Percentiles rank a stretch among this genome's conserved stretches.
Evolutionary conservation across 2,888 invertebrate genomes (phyloP).

Genomic region (Gibbula magus): DNA sequence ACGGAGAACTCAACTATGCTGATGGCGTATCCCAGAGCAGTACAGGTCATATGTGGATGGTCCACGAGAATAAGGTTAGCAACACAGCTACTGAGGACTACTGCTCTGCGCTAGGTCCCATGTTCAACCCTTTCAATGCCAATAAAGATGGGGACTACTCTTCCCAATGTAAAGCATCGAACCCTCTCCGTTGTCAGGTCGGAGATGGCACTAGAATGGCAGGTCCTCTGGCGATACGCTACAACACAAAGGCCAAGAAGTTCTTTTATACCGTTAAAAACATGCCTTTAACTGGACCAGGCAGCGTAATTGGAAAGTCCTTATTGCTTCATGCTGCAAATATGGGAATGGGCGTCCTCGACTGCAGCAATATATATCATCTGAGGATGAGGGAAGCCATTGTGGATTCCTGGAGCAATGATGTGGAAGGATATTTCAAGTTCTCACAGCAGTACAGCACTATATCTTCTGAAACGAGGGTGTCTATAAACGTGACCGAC

Average conservation of each 20-base stretch:
- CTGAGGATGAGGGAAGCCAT: slow-evolving; percentile 41
- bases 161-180: slow-evolving; percentile 70
- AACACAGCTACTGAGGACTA: slow-evolving; percentile 76
- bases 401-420: slow-evolving; percentile 32
- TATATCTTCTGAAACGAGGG: slow-evolving; percentile 36
- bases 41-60: slow-evolving; percentile 83
- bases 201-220: slow-evolving; percentile 82
- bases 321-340: slow-evolving; percentile 91
- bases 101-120: slow-evolving; percentile 81
- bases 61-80: slow-evolving; percentile 78
- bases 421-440: slow-evolving; percentile 40
- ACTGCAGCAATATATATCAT: slow-evolving; percentile 81
- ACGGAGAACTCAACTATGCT: slow-evolving; percentile 90
- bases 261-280: slow-evolving; percentile 84
- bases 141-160: slow-evolving; percentile 49
- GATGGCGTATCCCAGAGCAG: slow-evolving; percentile 82
- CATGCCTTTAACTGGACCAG: slow-evolving; percentile 85
- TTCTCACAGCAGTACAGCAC: slow-evolving; percentile 43
- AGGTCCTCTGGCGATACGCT: slow-evolving; percentile 65
- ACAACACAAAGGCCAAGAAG: not conserved
- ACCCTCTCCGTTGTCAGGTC: slow-evolving; percentile 91
- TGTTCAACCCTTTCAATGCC: slow-evolving; percentile 87
- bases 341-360: slow-evolving; percentile 84
- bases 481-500: slow-evolving; percentile 78
- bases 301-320: slow-evolving; percentile 86